Percentiles rank a stretch among this genome's conserved stretches.
Conservation (phyloP, 2,797 vertebrate genomes). For the Molossus alvarezi region DNA sequence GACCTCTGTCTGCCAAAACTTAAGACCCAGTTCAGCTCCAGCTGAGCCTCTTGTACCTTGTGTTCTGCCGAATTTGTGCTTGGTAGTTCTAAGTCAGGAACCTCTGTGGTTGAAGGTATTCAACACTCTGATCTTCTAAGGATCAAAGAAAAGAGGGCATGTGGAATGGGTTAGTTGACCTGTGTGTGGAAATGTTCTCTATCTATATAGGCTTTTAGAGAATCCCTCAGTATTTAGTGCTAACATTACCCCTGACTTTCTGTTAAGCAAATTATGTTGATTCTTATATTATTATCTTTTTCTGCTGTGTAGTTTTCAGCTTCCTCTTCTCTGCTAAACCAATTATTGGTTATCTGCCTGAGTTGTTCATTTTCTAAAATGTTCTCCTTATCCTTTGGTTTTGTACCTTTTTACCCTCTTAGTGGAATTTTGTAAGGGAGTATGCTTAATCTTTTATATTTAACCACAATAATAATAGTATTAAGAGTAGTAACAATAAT, state of each 20-base stretch:
- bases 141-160: background rate
- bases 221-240: background rate
- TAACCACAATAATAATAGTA: background rate
- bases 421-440: background rate
- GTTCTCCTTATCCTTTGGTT: background rate
- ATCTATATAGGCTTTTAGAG: background rate
- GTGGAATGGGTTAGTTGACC: background rate
- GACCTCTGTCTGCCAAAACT: background rate
- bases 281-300: background rate
- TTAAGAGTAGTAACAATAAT: background rate
- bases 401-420: constrained; percentile 18
- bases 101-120: background rate
- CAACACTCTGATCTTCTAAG: background rate
- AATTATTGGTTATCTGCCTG: background rate
- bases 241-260: background rate
- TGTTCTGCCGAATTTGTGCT: background rate
- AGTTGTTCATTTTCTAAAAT: constrained; percentile 9
- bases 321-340: background rate
- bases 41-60: background rate
- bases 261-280: background rate
- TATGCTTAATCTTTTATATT: background rate
- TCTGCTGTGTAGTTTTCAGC: background rate
- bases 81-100: background rate
- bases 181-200: background rate
- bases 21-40: background rate